Evolutionary conservation across 2,888 invertebrate genomes (phyloP).

Genomic region (Eupelmus urozonus): DNA sequence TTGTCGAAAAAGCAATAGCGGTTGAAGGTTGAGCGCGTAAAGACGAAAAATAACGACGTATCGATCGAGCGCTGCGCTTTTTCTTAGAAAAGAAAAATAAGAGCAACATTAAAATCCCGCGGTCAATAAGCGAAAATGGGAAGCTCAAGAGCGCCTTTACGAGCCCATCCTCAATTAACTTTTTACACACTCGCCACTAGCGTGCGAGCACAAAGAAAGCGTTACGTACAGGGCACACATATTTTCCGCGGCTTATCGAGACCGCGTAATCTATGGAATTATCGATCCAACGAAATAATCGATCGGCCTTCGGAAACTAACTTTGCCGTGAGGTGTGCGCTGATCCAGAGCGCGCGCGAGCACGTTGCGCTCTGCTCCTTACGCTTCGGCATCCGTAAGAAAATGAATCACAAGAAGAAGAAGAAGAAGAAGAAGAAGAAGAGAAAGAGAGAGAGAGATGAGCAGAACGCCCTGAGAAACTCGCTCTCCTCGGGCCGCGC

Average conservation of each 20-base stretch:
- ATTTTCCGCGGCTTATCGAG: conserved; percentile 19
- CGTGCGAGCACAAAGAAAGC: not conserved
- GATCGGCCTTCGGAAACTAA: conserved; percentile 44
- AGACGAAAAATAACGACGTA: no score
- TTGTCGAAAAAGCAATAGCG: no score
- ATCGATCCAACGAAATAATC: conserved; percentile 50
- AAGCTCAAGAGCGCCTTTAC: not conserved
- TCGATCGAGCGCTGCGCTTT: not conserved
- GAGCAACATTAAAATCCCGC: not conserved
- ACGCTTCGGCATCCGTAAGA: not conserved
- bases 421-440: not conserved
- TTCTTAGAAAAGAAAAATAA: not conserved
- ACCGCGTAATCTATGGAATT: conserved; percentile 34
- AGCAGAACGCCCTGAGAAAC: conserved; percentile 16
- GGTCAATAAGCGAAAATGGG: conserved; percentile 6
- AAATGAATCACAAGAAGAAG: conserved; percentile 12
- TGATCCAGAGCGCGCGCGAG: not conserved
- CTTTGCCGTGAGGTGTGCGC: no score
- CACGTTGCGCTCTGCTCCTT: not conserved
- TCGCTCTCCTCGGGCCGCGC: not conserved
- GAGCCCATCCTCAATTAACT: not conserved
- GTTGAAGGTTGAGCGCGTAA: no score
- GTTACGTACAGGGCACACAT: not conserved
- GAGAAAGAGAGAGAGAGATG: not conserved
- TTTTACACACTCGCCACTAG: not conserved